phyloP scores from a whole-genome alignment of 2,888 invertebrate genomes.

The Drosophila rellima region DNA sequence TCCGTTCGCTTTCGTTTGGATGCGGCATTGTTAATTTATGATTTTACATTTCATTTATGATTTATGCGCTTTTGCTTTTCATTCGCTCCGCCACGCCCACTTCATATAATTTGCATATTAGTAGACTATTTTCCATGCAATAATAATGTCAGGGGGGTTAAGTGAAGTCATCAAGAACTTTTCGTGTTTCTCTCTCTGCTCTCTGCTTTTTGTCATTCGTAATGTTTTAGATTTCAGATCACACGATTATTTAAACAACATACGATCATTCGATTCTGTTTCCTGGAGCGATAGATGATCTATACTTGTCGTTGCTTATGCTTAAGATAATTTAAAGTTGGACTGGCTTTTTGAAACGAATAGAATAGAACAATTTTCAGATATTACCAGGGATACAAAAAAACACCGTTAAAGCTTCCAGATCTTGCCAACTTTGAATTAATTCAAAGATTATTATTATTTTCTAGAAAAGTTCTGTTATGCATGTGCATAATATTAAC shows the following conservation, averaged over 20 bases:
- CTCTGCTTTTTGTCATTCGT: neutral
- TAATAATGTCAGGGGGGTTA: conserved; percentile 45
- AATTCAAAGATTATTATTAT: neutral
- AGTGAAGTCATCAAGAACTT: conserved; percentile 30
- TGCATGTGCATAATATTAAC: neutral
- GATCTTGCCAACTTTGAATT: neutral
- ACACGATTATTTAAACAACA: conserved; percentile 2
- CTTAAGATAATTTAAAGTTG: neutral
- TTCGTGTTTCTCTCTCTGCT: conserved; percentile 8
- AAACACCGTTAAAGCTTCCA: neutral
- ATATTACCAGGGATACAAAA: neutral
- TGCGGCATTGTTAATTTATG: conserved; percentile 37
- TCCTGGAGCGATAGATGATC: neutral
- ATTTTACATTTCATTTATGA: conserved; percentile 47
- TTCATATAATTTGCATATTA: conserved; percentile 55
- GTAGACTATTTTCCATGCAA: conserved; percentile 30
- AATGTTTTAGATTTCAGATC: conserved; percentile 2
- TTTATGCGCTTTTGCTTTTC: conserved; percentile 35
- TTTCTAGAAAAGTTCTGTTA: neutral
- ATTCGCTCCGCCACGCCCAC: conserved; percentile 33
- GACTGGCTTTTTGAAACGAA: neutral
- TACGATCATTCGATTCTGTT: neutral
- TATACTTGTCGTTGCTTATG: neutral
- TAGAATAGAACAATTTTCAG: neutral
- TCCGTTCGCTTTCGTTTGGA: conserved; percentile 53